Evolutionary conservation across 2,113 vertebrate genomes (phyloP).

Genomic region (Gymnogyps californianus): DNA sequence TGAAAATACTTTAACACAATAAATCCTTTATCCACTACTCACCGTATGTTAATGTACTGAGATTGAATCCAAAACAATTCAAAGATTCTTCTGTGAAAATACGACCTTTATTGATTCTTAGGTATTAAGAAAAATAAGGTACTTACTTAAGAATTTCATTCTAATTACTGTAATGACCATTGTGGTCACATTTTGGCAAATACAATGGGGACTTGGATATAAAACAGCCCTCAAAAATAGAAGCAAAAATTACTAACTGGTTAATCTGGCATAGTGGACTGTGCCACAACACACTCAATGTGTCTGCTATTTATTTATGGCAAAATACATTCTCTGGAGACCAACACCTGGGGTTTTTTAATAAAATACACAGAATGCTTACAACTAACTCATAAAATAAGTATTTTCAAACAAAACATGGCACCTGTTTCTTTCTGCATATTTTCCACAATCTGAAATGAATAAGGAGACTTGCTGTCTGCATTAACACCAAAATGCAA

Average conservation of each 20-base stretch:
- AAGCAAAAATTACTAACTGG: neutral
- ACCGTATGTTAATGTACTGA: neutral
- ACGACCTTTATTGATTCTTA: neutral
- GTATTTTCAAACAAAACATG: neutral
- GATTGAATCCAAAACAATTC: neutral
- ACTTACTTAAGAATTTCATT: neutral
- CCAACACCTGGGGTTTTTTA: neutral
- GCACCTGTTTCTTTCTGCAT: slow-evolving; percentile 32
- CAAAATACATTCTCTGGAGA: neutral
- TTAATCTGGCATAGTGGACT: neutral
- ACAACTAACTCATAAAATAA: neutral
- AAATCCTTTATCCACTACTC: neutral
- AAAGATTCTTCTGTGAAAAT: neutral
- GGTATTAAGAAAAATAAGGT: neutral
- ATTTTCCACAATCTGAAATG: slow-evolving; percentile 14
- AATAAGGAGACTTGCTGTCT: neutral
- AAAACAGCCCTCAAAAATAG: neutral
- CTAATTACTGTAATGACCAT: neutral
- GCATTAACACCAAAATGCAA: neutral
- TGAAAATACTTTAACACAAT: neutral
- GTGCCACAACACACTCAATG: neutral
- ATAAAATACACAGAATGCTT: neutral
- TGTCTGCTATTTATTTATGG: neutral
- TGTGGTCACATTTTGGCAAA: neutral
- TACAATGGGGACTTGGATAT: neutral